Evolutionary conservation across 2,888 invertebrate genomes (phyloP).

Genomic region (Epinotia brunnichana): DNA sequence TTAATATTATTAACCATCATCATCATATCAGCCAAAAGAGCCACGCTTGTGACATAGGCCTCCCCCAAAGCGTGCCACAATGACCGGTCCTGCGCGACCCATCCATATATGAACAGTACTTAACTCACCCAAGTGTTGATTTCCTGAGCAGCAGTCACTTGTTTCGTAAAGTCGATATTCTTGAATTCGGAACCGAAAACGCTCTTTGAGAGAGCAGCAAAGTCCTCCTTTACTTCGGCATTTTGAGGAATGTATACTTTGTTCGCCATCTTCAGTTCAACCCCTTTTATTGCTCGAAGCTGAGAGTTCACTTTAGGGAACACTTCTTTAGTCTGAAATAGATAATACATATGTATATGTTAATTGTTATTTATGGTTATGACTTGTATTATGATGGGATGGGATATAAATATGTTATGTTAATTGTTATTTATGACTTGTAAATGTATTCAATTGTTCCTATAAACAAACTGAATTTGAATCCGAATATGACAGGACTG

Average conservation of each 20-base stretch:
- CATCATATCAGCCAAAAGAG: too few species aligned
- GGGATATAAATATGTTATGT: too few species aligned
- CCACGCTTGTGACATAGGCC: too few species aligned
- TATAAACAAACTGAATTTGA: too few species aligned
- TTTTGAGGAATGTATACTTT: slow-evolving; percentile 85
- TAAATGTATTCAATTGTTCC: too few species aligned
- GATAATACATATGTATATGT: background rate
- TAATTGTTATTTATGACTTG: too few species aligned
- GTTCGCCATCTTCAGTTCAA: slow-evolving; percentile 86
- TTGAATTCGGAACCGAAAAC: slow-evolving; percentile 86
- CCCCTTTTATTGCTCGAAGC: slow-evolving; percentile 67
- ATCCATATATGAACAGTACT: background rate
- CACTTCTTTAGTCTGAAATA: slow-evolving; percentile 63
- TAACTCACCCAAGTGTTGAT: slow-evolving; percentile 90
- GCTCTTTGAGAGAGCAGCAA: slow-evolving; percentile 78
- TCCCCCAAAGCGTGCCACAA: too few species aligned
- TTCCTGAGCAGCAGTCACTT: slow-evolving; percentile 68
- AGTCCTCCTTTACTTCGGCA: slow-evolving; percentile 80
- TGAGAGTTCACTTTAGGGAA: slow-evolving; percentile 56
- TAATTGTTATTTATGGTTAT: too few species aligned
- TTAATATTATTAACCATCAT: too few species aligned
- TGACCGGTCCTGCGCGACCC: too few species aligned
- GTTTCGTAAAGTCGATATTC: slow-evolving; percentile 84
- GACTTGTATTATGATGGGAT: too few species aligned
- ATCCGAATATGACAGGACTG: too few species aligned